Base-by-base conservation (phyloP, 2,797 vertebrate genomes). In the Tokudaia muenninki region DNA sequence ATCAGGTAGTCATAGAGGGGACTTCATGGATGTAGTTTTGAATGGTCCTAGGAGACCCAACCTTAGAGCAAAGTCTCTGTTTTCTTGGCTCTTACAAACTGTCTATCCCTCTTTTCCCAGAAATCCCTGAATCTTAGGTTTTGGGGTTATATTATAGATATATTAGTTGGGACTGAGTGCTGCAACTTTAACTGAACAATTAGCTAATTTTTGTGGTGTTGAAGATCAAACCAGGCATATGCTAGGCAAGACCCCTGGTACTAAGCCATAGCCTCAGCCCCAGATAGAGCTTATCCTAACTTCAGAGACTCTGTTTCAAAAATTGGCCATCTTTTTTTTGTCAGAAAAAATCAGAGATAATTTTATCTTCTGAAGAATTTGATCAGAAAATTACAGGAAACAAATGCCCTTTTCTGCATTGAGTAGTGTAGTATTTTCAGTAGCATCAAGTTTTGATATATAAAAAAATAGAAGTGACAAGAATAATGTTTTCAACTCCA, bases 401-500 rank as follows among this genome's bases (percentile, higher is more conserved):
- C 52, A 90, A 95, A 57, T 77, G 65, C 1, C 13, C 41, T 74
- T 96, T 81, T 86, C 31, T 82, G 70, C 29, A 6, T 34, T 91
- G 7, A 83, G 55, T 91, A 74, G 90, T 83, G 84, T 59, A 96
- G 29, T 26, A 74, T 61, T 87, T 65, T 78, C 37, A 90, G 70
- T 44, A 92, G 41, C 65, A 72, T 26, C 1, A 52, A 93, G 59
- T 84, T 75, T 83, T 81, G 52, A 61, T 77, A 29, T 41, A 52
- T 52, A 52, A 52, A 94, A 95, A 96, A 77, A 96, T 91, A 86
- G 67, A 96, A 95, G 65, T 89, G 74, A 88, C 50, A 93, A 96
- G 94, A 93, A 77, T 90, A 96, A 79, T 74, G 59, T 0, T 0
- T 52, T 96, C 65, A 67, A 44, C 1, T 77, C 41, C 55, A 96